Conservation (phyloP, 2,888 invertebrate genomes). For the Crocallis elinguaria region DNA sequence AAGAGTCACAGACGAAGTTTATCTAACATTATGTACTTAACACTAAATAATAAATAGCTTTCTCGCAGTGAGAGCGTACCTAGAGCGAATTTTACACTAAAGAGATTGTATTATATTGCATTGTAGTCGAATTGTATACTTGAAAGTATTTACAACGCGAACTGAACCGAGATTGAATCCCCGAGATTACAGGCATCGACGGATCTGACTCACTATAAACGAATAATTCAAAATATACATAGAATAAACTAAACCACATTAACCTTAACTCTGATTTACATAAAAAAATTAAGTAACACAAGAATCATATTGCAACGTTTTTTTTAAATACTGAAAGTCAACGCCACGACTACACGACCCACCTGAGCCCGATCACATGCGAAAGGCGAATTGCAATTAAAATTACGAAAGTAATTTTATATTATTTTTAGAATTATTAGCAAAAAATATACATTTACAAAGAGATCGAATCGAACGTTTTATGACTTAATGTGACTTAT, state of each 20-base stretch:
- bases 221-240: slow-evolving; percentile 77
- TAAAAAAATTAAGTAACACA: slow-evolving; percentile 79
- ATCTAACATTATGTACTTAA: slow-evolving; percentile 76
- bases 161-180: slow-evolving; percentile 77
- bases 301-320: slow-evolving; percentile 80
- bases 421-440: slow-evolving; percentile 65
- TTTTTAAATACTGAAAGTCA: slow-evolving; percentile 60
- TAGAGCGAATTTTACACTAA: slow-evolving; percentile 81
- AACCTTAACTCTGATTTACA: slow-evolving; percentile 78
- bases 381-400: slow-evolving; percentile 52
- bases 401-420: slow-evolving; percentile 46
- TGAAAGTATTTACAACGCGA: slow-evolving; percentile 58
- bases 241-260: slow-evolving; percentile 63
- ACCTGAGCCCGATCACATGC: slow-evolving; percentile 49
- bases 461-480: slow-evolving; percentile 83
- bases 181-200: slow-evolving; percentile 78
- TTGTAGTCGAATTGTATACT: slow-evolving; percentile 63
- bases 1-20: slow-evolving; percentile 78
- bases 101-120: slow-evolving; percentile 78
- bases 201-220: slow-evolving; percentile 61
- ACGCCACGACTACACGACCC: slow-evolving; percentile 46
- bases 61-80: slow-evolving; percentile 72
- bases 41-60: slow-evolving; percentile 84
- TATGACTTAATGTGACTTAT: slow-evolving; percentile 82
- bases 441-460: slow-evolving; percentile 83